Base-by-base conservation (phyloP, 1,140 invertebrate species). In the Bombus terrestris region DNA sequence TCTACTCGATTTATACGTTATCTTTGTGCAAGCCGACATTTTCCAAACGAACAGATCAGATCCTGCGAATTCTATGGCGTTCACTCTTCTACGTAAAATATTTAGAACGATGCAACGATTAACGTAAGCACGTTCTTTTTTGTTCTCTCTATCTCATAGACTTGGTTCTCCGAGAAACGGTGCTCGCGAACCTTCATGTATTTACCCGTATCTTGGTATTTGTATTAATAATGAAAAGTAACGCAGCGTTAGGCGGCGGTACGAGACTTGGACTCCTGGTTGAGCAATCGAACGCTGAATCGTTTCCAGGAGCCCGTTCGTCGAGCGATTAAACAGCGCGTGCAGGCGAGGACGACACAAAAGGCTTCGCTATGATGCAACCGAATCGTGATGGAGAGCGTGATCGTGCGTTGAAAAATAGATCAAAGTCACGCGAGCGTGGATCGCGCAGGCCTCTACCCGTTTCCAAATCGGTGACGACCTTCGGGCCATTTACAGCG, bases 401-500 rank as follows among this genome's bases (percentile, higher is more conserved):
- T 80, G 86, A 87, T 85, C 72, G 79, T 57, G 85, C 75, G 41
- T 57, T 64, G 86, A 80, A 69, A 85, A 79, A 89, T 82, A 76
- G 77, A 89, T 89, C 87, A 79, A 71, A 83, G 85, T 89, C 85
- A 72, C 37, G 78, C 83, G 75, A 89, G 35, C 81, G 76, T 57
- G 39, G 39, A 41, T 41, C 37, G 37, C 41, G 28, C 28, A 39
- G 37, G 37, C 13, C 28, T 74, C 59, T 13, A 59, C 39, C 53
- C 37, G 37, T 69, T 81, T 80, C 88, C 85, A 87, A 90, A 90
- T 89, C 82, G 82, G 68, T 64, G 68, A 43, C 69, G 88, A 89
- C 86, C 88, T 90, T 90, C 88, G 69, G 22, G 18, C 62, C 35
- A 15, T 78, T 86, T 80, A 57, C 22, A 80, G 43, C 72, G 47